Percentiles rank a stretch among this genome's conserved stretches.
These are phyloP conservation scores for Alauda arvensis DNA, from an alignment of 2,797 vertebrate genomes.

Conservation along the genomic window DNA sequence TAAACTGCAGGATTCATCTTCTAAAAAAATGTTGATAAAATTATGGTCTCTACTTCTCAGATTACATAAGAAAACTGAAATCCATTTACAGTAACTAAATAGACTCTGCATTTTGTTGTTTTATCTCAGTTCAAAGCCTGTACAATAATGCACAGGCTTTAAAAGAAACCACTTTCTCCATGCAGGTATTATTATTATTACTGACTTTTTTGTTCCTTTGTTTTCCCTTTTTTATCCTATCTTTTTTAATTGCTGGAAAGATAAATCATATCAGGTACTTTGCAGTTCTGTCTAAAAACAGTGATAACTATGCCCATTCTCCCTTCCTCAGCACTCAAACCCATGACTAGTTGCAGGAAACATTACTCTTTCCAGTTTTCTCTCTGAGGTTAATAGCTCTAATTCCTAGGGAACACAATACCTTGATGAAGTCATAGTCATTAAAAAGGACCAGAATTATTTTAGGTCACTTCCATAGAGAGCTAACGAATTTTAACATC, in stretches of 20 bases:
- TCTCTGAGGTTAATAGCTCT: not conserved
- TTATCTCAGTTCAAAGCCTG: not conserved
- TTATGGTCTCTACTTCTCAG: not conserved
- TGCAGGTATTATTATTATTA: not conserved
- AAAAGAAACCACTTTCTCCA: not conserved
- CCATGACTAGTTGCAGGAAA: not conserved
- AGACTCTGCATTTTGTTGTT: not conserved
- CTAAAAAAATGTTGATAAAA: not conserved
- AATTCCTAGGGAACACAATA: conserved; percentile 24
- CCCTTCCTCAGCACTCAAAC: not conserved
- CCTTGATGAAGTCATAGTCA: not conserved
- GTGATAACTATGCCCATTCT: not conserved
- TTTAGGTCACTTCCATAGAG: conserved; percentile 15
- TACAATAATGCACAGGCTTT: not conserved
- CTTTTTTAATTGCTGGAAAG: not conserved
- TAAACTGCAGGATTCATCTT: not conserved
- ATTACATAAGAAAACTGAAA: not conserved
- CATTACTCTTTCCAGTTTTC: not conserved
- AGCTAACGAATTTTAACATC: conserved; percentile 22
- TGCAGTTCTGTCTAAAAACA: not conserved
- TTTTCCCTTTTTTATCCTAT: not conserved
- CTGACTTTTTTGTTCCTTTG: not conserved
- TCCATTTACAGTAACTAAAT: not conserved
- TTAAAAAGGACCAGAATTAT: conserved; percentile 19
- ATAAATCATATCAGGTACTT: not conserved